A percentile compares a stretch with the other conserved stretches of the same genome.
Conservation (phyloP, 1,140 invertebrate genomes). For the Lordiphosa collinella region DNA sequence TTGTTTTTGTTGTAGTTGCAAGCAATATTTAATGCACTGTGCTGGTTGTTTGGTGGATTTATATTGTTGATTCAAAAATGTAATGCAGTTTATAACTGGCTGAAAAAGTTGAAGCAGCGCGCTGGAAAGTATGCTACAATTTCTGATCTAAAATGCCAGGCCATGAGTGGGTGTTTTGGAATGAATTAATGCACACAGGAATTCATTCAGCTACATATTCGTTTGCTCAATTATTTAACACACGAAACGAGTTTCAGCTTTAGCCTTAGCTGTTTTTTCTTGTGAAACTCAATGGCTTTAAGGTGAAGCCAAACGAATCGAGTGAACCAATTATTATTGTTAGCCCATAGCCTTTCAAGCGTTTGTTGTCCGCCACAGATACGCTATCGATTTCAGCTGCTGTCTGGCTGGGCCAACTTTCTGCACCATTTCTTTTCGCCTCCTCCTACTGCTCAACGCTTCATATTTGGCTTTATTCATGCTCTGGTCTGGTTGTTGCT, state of each 20-base stretch:
- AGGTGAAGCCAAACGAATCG: conserved; percentile 12
- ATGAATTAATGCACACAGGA: conserved; percentile 49
- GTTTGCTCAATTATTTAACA: conserved; percentile 71
- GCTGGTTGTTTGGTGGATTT: conserved; percentile 45
- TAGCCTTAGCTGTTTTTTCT: conserved; percentile 6
- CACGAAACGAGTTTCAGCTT: conserved; percentile 28
- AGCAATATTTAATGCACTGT: conserved; percentile 49
- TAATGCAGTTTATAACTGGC: conserved; percentile 66
- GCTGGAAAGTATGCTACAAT: conserved; percentile 43
- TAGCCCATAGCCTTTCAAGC: conserved; percentile 59
- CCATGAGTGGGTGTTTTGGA: conserved; percentile 1
- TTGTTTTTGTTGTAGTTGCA: conserved; percentile 8
- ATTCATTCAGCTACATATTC: conserved; percentile 61
- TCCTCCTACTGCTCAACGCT: conserved; percentile 24
- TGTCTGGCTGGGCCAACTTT: conserved; percentile 41
- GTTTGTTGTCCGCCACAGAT: conserved; percentile 62
- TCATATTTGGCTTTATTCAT: conserved; percentile 69
- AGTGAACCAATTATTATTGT: conserved; percentile 57
- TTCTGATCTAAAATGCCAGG: conserved; percentile 8
- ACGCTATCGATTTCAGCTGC: conserved; percentile 60
- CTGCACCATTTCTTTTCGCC: conserved; percentile 49
- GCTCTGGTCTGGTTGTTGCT: conserved; percentile 23
- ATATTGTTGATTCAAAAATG: conserved; percentile 67
- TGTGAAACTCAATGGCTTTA: conserved; percentile 45
- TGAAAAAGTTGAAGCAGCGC: conserved; percentile 57